Conservation (phyloP, 2,797 vertebrate species). For the Pseudomugil tenellus region DNA sequence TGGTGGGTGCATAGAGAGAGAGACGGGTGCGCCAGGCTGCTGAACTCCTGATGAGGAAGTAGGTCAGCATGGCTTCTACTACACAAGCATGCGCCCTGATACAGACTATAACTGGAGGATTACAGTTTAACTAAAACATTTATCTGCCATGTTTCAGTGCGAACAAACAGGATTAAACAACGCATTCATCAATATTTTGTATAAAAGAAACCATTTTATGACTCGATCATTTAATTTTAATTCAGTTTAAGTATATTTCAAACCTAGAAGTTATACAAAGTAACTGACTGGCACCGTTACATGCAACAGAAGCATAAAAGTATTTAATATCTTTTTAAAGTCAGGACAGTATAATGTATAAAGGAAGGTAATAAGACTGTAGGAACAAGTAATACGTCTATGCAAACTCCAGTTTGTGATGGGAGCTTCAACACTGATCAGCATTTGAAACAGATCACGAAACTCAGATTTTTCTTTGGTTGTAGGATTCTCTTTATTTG, state of each 20-base stretch:
- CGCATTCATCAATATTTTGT: neutral
- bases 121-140: neutral
- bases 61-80: conserved; percentile 48
- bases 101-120: conserved; percentile 16
- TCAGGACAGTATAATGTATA: neutral
- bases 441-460: neutral
- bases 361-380: no score
- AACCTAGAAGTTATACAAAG: neutral
- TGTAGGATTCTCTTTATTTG: neutral
- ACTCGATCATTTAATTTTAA: neutral
- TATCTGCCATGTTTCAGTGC: conserved; percentile 9
- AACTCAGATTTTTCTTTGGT: neutral
- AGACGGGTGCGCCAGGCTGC: conserved; percentile 26
- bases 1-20: conserved; percentile 17
- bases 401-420: neutral
- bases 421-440: neutral
- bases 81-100: conserved; percentile 27
- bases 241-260: neutral
- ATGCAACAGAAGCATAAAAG: neutral
- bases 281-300: neutral
- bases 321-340: neutral
- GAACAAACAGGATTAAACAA: neutral
- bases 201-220: neutral
- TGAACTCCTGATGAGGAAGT: conserved; percentile 68
- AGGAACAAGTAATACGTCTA: no score